phyloP scores from a whole-genome alignment of 2,888 invertebrate genomes.

The Periphyllus acericola region DNA sequence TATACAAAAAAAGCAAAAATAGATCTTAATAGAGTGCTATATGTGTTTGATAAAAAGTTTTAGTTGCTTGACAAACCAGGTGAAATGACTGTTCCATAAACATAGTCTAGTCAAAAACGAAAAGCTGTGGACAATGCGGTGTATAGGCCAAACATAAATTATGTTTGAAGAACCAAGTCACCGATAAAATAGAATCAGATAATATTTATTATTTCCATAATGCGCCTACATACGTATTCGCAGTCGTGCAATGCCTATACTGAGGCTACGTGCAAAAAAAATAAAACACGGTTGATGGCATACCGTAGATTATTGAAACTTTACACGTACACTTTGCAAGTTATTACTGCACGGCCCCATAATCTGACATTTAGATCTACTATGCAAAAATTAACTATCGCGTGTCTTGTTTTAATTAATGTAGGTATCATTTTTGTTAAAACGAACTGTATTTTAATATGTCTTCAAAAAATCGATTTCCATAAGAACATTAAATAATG shows the following conservation, averaged over 20 bases:
- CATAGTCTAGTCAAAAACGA: not conserved
- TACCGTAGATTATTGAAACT: slow-evolving; percentile 41
- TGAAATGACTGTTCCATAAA: not conserved
- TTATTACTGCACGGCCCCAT: slow-evolving; percentile 1
- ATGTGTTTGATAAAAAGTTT: not conserved
- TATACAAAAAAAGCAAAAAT: not conserved
- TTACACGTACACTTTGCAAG: slow-evolving; percentile 40
- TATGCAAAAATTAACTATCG: slow-evolving; percentile 38
- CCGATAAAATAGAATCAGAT: slow-evolving; percentile 4
- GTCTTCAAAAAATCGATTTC: slow-evolving; percentile 37
- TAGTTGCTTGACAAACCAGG: not conserved
- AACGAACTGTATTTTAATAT: slow-evolving; percentile 20
- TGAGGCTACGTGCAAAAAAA: not conserved
- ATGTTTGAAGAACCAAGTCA: not conserved
- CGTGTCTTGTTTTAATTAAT: slow-evolving; percentile 58
- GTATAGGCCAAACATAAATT: not conserved
- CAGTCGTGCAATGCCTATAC: not conserved
- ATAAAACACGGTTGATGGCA: not conserved
- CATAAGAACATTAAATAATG: not conserved
- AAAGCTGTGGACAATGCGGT: not conserved
- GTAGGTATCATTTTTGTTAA: slow-evolving; percentile 29
- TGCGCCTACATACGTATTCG: not conserved
- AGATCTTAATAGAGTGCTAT: not conserved
- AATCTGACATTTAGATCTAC: slow-evolving; percentile 41
- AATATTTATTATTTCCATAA: slow-evolving; percentile 13